Percentiles rank a stretch among this genome's conserved stretches.
phyloP scores from a whole-genome alignment of 2,797 vertebrate genomes.

The Lepidocolaptes lacrymiger region DNA sequence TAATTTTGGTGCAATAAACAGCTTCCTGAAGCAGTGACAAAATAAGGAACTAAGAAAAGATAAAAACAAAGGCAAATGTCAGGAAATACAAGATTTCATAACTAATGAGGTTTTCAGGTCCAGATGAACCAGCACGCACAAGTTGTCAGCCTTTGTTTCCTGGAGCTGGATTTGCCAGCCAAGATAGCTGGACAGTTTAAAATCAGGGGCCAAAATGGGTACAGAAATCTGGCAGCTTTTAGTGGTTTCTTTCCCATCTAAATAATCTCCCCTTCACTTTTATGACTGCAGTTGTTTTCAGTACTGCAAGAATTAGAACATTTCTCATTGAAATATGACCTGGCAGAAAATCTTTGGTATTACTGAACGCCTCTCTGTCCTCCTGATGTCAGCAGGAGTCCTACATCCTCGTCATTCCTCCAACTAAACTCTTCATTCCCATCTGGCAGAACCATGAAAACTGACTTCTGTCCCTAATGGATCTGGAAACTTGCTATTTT shows the following conservation, averaged over 20 bases:
- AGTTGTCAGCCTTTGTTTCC: not conserved
- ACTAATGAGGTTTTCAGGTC: slow-evolving; percentile 19
- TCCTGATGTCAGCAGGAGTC: not conserved
- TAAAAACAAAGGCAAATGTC: not conserved
- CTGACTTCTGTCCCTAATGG: not conserved
- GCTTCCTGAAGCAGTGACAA: slow-evolving; percentile 32
- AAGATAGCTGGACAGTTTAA: not conserved
- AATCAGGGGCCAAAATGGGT: not conserved
- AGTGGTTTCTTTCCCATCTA: not conserved
- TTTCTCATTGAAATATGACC: slow-evolving; percentile 4
- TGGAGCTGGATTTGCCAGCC: not conserved
- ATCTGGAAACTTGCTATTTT: not conserved
- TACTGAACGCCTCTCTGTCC: not conserved
- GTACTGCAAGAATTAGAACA: not conserved
- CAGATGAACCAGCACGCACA: not conserved
- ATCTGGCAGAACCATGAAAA: not conserved
- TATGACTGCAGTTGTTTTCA: not conserved
- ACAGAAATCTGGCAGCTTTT: not conserved
- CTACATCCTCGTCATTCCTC: not conserved
- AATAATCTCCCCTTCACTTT: not conserved
- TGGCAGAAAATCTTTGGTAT: not conserved
- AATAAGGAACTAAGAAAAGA: slow-evolving; percentile 7
- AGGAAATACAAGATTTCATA: not conserved
- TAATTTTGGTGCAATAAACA: slow-evolving; percentile 16
- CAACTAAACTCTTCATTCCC: not conserved